phyloP scores from a whole-genome alignment of 1,140 invertebrate species.

The Drosophila nebulosa region DNA sequence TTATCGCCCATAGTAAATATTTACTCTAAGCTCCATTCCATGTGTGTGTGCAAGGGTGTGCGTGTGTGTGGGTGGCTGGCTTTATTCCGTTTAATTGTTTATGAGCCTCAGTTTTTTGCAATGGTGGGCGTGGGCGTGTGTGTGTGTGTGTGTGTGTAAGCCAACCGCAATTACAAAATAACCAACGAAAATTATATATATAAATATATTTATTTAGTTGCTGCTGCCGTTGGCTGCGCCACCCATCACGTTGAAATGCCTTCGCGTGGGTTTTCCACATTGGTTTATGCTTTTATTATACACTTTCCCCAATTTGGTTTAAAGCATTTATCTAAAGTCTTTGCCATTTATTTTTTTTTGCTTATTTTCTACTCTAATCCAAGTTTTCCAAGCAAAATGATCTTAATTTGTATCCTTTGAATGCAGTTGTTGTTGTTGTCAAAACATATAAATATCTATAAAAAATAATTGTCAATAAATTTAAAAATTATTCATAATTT shows the following conservation, averaged over 20 bases:
- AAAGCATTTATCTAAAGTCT: background rate
- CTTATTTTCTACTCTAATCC: too few relatives aligned
- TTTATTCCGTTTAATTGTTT: conserved; percentile 58
- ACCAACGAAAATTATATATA: conserved; percentile 6
- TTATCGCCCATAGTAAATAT: conserved; percentile 59
- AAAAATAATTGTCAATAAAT: too few relatives aligned
- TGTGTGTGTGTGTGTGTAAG: conserved; percentile 37
- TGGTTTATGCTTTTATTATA: conserved; percentile 5
- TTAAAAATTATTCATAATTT: too few relatives aligned
- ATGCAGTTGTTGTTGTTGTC: too few relatives aligned
- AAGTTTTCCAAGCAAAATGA: too few relatives aligned
- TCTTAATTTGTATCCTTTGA: too few relatives aligned
- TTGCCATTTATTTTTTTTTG: background rate
- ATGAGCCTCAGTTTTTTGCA: conserved; percentile 36
- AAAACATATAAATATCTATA: too few relatives aligned
- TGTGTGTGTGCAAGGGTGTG: conserved; percentile 33
- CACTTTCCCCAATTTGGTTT: background rate
- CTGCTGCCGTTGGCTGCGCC: conserved; percentile 21
- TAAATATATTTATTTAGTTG: background rate
- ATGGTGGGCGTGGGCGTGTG: conserved; percentile 23
- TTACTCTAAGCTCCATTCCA: conserved; percentile 17
- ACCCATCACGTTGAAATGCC: conserved; percentile 21
- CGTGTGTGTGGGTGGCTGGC: conserved; percentile 31
- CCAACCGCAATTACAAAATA: conserved; percentile 14
- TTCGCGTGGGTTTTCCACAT: conserved; percentile 30